Conservation (phyloP, 1,140 invertebrate species). For the Argopecten irradians region DNA sequence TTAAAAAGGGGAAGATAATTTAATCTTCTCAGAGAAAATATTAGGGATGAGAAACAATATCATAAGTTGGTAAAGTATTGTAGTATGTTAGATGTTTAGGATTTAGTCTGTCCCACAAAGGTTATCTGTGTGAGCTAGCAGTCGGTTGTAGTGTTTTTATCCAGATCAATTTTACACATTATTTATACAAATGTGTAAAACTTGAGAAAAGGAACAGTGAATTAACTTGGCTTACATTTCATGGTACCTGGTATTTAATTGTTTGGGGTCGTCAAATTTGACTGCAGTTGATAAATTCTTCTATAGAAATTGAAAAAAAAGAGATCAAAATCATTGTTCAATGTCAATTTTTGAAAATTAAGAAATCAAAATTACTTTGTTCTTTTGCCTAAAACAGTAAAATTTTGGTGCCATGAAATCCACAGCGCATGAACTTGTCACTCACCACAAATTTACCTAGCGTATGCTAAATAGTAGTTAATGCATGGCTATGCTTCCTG, state of each 20-base stretch:
- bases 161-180: not conserved
- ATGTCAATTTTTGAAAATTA: no score
- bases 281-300: no score
- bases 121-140: not conserved
- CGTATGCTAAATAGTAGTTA: not conserved
- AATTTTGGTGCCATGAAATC: not conserved
- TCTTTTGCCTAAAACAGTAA: not conserved
- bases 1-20: no score
- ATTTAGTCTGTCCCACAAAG: no score
- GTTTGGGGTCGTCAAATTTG: not conserved
- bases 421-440: not conserved
- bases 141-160: not conserved
- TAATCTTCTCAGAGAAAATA: no score
- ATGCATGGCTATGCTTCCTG: slow-evolving; percentile 14
- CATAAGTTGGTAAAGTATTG: no score
- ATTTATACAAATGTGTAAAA: not conserved
- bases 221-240: not conserved
- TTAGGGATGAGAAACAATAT: no score
- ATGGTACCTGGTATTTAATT: not conserved
- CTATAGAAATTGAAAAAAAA: not conserved
- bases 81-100: no score
- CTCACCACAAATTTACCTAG: not conserved
- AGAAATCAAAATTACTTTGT: not conserved
- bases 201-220: not conserved
- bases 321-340: not conserved